Evolutionary conservation across 2,797 vertebrate genomes (phyloP).

Genomic region (Gallinago nigripennis): DNA sequence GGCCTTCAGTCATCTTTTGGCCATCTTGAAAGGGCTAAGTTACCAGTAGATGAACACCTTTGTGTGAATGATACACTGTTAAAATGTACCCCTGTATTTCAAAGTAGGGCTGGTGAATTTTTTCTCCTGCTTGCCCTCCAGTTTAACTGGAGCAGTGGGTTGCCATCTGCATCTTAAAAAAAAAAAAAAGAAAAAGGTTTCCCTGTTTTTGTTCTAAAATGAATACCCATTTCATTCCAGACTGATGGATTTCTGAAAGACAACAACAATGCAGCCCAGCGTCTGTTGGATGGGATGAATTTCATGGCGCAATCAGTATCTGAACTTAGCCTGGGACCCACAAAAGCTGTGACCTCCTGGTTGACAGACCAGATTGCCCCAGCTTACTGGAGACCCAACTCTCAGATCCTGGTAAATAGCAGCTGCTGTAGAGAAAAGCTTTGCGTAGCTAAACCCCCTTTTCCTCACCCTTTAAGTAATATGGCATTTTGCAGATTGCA

Average conservation of each 20-base stretch:
- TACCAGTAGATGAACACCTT: background rate
- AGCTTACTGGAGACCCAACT: slow-evolving; percentile 96
- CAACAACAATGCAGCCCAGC: slow-evolving; percentile 98
- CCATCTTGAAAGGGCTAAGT: background rate
- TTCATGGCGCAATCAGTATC: slow-evolving; percentile 98
- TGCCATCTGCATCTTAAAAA: background rate
- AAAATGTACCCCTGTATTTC: background rate
- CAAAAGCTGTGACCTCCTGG: slow-evolving; percentile 97
- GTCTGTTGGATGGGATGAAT: slow-evolving; percentile 95
- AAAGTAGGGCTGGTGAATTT: background rate
- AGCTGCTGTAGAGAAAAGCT: background rate
- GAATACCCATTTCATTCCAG: slow-evolving; percentile 73
- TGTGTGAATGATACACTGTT: background rate
- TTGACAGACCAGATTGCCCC: slow-evolving; percentile 97
- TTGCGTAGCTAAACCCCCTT: background rate
- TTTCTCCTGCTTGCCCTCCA: background rate
- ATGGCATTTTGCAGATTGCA: background rate
- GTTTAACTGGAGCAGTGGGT: background rate
- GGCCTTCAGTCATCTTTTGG: background rate
- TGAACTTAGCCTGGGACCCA: slow-evolving; percentile 95
- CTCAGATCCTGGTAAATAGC: slow-evolving; percentile 89
- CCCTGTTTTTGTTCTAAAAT: background rate
- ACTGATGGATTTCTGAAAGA: slow-evolving; percentile 96
- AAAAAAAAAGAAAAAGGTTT: background rate
- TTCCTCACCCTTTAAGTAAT: background rate